Base-by-base conservation (phyloP, 2,113 vertebrate species). In the Leptosomus discolor region DNA sequence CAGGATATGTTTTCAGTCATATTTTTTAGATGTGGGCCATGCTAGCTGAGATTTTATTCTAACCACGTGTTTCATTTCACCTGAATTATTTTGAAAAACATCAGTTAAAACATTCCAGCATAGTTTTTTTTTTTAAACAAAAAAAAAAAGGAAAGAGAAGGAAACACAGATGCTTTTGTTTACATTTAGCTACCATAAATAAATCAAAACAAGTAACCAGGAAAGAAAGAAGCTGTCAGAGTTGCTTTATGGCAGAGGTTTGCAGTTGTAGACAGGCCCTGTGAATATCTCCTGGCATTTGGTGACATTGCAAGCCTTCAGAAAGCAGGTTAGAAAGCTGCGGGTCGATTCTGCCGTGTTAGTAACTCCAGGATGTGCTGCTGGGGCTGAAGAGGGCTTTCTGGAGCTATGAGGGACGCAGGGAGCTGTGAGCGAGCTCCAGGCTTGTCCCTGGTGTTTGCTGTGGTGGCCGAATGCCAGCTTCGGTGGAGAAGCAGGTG, bases 351-450 rank as follows among this genome's bases (percentile, higher is more conserved):
- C n/a, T 34, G 21, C 30, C 27, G 7, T 14, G 36, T 60, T 71
- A 36, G 15, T 37, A n/a, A 46, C 51, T 18, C 9, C 2, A 3
- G 29, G 21, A 41, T 41, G 7, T 30, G 51, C 34, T n/a, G n/a
- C n/a, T n/a, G 0, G 36, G 43, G 50, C 41, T 0, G 0, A 29
- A 64, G 7, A 30, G 12, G 34, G 32, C 11, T 68, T 74, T 74
- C 32, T 15, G 61, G 32, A n/a, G 27, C 24, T 1, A 1, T 22
- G 45, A 13, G 17, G 22, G 41, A 11, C 1, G 1, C 21, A 10
- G 57, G 29, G 22, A 46, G 51, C 30, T 48, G 53, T 54, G 48
- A 43, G 12, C 2, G 22, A 53, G 39, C n/a, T 24, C 29, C 60
- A 30, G 34, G 29, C 15, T 51, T 39, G 20, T 58, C 57, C 34